These are phyloP conservation scores for Apocrypta bakeri DNA, from an alignment of 1,140 invertebrate genomes.

Conservation along the genomic window DNA sequence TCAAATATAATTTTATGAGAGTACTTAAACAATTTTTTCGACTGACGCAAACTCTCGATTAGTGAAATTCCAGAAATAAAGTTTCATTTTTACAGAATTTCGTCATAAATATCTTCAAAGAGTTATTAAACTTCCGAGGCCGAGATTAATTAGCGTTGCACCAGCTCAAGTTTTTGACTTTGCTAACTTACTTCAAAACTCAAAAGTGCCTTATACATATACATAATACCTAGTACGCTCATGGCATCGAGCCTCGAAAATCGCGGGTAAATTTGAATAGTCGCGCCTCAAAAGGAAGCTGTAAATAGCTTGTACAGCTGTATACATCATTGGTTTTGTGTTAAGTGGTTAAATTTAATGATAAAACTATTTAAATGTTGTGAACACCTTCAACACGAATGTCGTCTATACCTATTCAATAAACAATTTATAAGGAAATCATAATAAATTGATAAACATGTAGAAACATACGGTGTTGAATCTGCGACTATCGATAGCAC, in stretches of 20 bases:
- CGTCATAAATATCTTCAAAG: conserved; percentile 32
- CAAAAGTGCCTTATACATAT: conserved; percentile 20
- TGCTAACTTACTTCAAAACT: conserved; percentile 37
- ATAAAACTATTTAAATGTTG: neutral
- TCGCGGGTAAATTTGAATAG: conserved; percentile 13
- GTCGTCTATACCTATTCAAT: too few relatives aligned
- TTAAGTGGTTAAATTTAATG: neutral
- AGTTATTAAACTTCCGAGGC: conserved; percentile 11
- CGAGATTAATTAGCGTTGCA: conserved; percentile 19
- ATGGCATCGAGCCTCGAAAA: conserved; percentile 13
- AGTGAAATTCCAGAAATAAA: neutral
- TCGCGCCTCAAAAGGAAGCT: neutral
- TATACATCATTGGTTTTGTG: neutral
- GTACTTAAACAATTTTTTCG: neutral
- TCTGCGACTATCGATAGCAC: neutral
- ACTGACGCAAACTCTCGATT: neutral
- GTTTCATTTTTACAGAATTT: conserved; percentile 2
- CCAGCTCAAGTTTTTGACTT: neutral
- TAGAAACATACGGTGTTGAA: too few relatives aligned
- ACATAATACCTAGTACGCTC: neutral
- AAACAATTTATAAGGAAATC: too few relatives aligned
- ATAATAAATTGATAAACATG: too few relatives aligned
- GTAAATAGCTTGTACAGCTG: neutral
- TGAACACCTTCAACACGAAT: neutral
- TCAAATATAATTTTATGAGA: neutral